phyloP scores from a whole-genome alignment of 2,888 invertebrate genomes.

The Caenorhabditis panamensis region DNA sequence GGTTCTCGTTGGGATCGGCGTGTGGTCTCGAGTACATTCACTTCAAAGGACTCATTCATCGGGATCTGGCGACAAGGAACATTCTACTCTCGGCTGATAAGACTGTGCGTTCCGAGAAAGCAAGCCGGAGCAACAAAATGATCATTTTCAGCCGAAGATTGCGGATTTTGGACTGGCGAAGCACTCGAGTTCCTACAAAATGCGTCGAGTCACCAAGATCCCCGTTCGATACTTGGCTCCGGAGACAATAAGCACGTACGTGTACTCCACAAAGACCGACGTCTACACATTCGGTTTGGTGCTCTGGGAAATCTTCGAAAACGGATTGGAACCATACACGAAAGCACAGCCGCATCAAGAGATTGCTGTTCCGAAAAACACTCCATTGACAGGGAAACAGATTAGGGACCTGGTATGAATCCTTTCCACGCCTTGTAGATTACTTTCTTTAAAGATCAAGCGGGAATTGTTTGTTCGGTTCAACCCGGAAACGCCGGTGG shows the following conservation, averaged over 20 bases:
- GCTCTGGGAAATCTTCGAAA: conserved; percentile 57
- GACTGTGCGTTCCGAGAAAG: conserved; percentile 9
- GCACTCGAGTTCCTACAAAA: conserved; percentile 23
- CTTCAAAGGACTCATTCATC: conserved; percentile 48
- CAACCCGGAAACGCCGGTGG: conserved; percentile 37
- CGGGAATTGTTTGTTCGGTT: conserved; percentile 50
- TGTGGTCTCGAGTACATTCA: conserved; percentile 63
- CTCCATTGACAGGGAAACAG: conserved; percentile 13
- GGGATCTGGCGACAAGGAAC: conserved; percentile 47
- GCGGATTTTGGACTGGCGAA: conserved; percentile 44
- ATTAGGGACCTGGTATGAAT: conserved; percentile 34
- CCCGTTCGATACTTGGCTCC: conserved; percentile 48
- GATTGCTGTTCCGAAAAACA: conserved; percentile 34
- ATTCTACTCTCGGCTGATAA: conserved; percentile 35
- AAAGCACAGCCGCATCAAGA: conserved; percentile 58
- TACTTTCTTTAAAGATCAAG: conserved; percentile 33
- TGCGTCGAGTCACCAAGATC: conserved; percentile 29
- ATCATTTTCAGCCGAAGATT: conserved; percentile 39
- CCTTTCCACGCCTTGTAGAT: too few relatives aligned
- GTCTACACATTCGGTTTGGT: conserved; percentile 57
- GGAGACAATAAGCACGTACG: conserved; percentile 39
- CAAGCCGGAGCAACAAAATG: too few relatives aligned
- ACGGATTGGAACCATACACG: conserved; percentile 55
- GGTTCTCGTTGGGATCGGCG: conserved; percentile 41
- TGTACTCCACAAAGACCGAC: conserved; percentile 51